Evolutionary conservation across 2,888 invertebrate genomes (phyloP), one percentile per base, ranked within the genome.

Genomic region (Emmelina monodactyla): DNA sequence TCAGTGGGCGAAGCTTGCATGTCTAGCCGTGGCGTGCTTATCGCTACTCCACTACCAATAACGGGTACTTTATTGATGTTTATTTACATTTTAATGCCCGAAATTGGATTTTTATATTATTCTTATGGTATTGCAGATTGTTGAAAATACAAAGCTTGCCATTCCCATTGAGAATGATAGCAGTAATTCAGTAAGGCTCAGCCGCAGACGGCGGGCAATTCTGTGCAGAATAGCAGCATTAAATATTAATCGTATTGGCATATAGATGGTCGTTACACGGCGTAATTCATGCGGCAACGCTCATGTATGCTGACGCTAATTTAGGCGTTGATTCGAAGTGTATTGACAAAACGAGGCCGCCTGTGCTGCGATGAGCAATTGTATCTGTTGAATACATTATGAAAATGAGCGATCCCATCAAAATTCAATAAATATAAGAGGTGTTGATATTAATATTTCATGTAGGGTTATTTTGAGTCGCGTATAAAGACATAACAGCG

Each of bases 181-280:
- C 62, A 62, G 65, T 72, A 70, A 72, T 71, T 72, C 62, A 69
- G 63, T 55, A 55, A 62, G 62, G 66, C 63, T 66, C 62, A 59
- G 61, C 63, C 62, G 60, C 67, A 67, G 67, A 62, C 66, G 58
- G 52, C 59, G 53, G 61, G 69, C 70, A 69, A 73, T 76, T 70
- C 55, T 53, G 58, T 46, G 50, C 67, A 62, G 67, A 67, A 70
- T 66, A 64, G 66, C 58, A 57, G 63, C 66, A 66, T 73, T 73
- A 70, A 75, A 72, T 75, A 73, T 68, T 70, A 72, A 76, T 69
- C 58, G 67, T 63, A 72, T 71, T 68, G 69, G 65, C 67, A 65
- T 67, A 69, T 67, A 70, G 61, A 68, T 64, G 59, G 64, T 57
- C 62, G 63, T 67, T 68, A 67, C 55, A 53, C 54, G 43, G 47